Conservation (phyloP, 2,113 vertebrate genomes). For the Erpornis zantholeuca region DNA sequence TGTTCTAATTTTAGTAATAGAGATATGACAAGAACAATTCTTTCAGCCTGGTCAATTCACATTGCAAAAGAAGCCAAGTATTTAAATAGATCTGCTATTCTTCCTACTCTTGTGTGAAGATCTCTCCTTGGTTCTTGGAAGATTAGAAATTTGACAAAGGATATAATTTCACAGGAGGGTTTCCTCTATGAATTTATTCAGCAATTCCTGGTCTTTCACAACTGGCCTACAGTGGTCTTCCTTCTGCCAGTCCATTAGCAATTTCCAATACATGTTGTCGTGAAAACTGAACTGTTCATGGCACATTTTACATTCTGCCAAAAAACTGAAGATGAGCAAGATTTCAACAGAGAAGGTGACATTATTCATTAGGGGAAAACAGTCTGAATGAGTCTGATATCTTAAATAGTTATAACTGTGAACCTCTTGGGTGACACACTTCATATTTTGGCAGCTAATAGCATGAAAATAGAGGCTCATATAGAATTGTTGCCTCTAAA, state of each 20-base stretch:
- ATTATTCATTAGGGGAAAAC: neutral
- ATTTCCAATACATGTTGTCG: neutral
- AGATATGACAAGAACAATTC: neutral
- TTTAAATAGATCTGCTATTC: neutral
- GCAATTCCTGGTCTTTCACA: neutral
- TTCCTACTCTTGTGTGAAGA: neutral
- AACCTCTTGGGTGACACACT: neutral
- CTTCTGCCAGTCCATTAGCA: neutral
- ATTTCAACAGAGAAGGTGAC: neutral
- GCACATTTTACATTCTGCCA: neutral
- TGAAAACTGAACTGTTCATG: neutral
- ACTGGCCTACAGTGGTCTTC: neutral
- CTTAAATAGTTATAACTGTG: neutral
- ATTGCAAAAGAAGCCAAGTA: neutral
- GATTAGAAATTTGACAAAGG: neutral
- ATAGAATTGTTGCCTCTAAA: neutral
- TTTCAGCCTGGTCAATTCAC: neutral
- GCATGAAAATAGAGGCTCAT: neutral
- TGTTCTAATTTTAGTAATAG: neutral
- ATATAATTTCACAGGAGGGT: neutral
- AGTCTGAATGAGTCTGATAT: neutral
- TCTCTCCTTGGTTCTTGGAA: neutral
- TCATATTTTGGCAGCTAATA: neutral
- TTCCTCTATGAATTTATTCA: neutral
- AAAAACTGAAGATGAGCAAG: neutral